Base-by-base conservation (phyloP, 2,888 invertebrate species). In the Acronicta aceris region DNA sequence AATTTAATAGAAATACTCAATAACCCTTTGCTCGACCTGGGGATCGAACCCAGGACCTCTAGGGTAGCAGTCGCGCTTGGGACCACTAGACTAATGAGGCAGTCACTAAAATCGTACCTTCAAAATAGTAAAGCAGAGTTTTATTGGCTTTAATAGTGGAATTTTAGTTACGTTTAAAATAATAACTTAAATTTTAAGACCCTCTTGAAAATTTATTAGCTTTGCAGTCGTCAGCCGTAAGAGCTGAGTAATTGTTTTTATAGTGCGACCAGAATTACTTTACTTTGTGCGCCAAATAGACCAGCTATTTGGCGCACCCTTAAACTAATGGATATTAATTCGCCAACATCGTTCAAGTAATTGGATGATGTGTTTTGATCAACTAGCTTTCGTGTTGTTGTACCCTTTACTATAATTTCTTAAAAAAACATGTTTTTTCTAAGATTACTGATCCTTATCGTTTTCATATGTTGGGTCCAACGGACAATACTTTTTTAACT, bases 241-340 rank as follows among this genome's bases (percentile, higher is more conserved):
- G 38, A 38, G 38, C n/a, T 38, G 1, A 38, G 38, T 38, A 13
- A 38, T n/a, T 38, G 38, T 38, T 38, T 38, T 38, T 38, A 38
- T 38, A 38, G 38, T 38, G 13, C n/a, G 6, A 38, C n/a, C 38
- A 38, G n/a, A 38, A 16, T 15, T 33, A 12, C 10, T 15, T 15
- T 33, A 6, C 10, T 15, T 38, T 38, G n/a, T n/a, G 38, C 38
- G 5, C n/a, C n/a, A 38, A 38, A 38, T 38, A 38, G 38, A 38
- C 38, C 38, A 38, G n/a, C 38, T 38, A 38, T 38, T 38, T 38
- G 38, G 38, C 38, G 38, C 38, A 38, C 38, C 38, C 38, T 38
- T 38, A 30, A 30, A 30, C 30, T 46, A 46, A 38, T 16, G 30
- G 25, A 30, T 36, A 13, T 16, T 38, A 38, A n/a, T 38, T n/a